Conservation (phyloP, 2,113 vertebrate genomes). For the Carollia perspicillata region DNA sequence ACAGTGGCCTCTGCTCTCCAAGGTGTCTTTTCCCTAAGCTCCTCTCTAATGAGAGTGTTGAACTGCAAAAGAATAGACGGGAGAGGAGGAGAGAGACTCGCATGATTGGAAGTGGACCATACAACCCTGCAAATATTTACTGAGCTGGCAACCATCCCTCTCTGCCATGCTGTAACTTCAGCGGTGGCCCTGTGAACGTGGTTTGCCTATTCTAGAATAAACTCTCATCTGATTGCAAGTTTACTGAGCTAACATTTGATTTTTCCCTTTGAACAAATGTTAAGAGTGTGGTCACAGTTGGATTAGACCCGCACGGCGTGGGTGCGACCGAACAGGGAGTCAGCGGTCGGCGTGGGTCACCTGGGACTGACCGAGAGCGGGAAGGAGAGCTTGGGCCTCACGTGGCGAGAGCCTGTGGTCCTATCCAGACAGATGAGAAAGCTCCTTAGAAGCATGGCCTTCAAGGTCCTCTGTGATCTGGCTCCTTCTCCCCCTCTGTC, state of each 20-base stretch:
- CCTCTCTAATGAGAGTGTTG: constrained; percentile 22
- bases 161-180: background rate
- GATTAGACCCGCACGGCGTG: background rate
- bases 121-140: background rate
- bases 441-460: background rate
- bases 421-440: background rate
- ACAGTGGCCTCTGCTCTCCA: background rate
- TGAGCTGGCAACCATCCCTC: background rate
- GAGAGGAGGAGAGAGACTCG: background rate
- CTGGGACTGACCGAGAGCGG: background rate
- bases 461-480: background rate
- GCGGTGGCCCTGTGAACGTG: background rate
- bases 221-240: background rate
- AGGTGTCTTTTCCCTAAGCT: constrained; percentile 11
- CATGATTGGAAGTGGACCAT: background rate
- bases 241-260: background rate
- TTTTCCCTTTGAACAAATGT: background rate
- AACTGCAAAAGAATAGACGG: background rate
- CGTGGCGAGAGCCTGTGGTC: background rate
- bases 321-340: background rate
- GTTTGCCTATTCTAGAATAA: background rate
- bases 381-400: background rate
- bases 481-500: background rate
- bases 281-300: background rate
- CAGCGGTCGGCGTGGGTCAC: background rate